Evolutionary conservation across 2,113 vertebrate species (phyloP).

Genomic region (Oxyruncus cristatus): DNA sequence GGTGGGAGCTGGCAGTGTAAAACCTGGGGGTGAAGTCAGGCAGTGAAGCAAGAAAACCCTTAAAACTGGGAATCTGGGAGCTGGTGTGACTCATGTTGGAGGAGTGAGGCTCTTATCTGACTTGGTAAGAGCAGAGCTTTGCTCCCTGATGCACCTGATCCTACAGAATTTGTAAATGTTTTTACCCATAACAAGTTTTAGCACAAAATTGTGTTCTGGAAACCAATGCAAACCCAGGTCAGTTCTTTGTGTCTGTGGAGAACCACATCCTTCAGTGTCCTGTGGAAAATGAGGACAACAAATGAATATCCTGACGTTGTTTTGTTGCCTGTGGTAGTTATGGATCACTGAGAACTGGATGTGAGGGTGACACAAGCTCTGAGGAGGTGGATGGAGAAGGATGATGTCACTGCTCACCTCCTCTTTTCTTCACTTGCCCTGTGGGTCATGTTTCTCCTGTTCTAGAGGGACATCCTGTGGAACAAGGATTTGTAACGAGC

Average conservation of each 20-base stretch:
- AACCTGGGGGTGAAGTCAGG: neutral
- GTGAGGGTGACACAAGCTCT: neutral
- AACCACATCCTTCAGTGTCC: neutral
- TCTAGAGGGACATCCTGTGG: neutral
- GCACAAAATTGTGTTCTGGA: neutral
- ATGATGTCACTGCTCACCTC: neutral
- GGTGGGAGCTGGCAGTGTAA: neutral
- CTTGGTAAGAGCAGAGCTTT: neutral
- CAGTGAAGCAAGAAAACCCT: too few species aligned
- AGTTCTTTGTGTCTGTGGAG: accelerated
- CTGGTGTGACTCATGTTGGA: neutral
- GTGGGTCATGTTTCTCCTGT: neutral
- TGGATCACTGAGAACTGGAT: accelerated
- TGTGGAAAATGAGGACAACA: accelerated
- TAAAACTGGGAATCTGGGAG: neutral
- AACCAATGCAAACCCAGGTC: accelerated
- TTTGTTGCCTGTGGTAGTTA: too few species aligned
- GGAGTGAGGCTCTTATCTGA: accelerated
- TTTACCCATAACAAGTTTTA: neutral
- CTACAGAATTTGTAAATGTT: accelerated
- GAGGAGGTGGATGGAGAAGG: neutral
- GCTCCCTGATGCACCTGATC: neutral
- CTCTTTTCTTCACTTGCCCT: neutral
- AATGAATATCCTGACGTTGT: neutral
- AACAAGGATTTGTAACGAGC: neutral